Evolutionary conservation across 2,888 invertebrate species (phyloP), one percentile per base, ranked within the genome.

Genomic region (Axea sp.): DNA sequence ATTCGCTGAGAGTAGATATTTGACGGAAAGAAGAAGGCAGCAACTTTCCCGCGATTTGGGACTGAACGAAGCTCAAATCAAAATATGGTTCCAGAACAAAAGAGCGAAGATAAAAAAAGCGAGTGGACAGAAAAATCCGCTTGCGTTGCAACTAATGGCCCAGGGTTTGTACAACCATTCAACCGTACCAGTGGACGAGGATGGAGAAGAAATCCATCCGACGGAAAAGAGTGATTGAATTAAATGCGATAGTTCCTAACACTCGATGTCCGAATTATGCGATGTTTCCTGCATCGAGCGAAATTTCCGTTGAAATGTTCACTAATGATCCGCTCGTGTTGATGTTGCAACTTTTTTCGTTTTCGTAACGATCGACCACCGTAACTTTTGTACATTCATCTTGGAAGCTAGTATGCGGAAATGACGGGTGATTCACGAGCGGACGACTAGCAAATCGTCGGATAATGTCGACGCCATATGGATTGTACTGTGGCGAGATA

Each of bases 1-100:
- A 89, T 98, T 98, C 88, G 92, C 93, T 17, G 96, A 96, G 87
- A 96, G 96, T 90, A 93, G 95, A 80, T 71, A 98, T 89, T 91
- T 99, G 81, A 98, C 97, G 0, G 98, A 98, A 87, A 91, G 95
- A 69, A 90, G 98, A 77, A 91, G 98, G 35, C 96, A 96, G 86
- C 93, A 95, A 77, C 89, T 98, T 73, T 97, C 97, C n/a, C 91
- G 93, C 2, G 97, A 97, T 83, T 90, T 98, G 67, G 95, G 96
- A 0, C 90, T 98, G 69, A 97, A 98, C 81, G 98, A 99, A 88
- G 96, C 97, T 0, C 98, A 98, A 89, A 98, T 96, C 86, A 97
- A 97, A 90, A 97, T 97, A 87, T 97, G 96, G 97, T 96, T 97
- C 89, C 96, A 98, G 90, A 97, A 98, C 89, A 97, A 98, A 87